Percentiles rank a stretch among this genome's conserved stretches.
Evolutionary conservation across 2,888 invertebrate species (phyloP).

Genomic region (Plagodis dolabraria): DNA sequence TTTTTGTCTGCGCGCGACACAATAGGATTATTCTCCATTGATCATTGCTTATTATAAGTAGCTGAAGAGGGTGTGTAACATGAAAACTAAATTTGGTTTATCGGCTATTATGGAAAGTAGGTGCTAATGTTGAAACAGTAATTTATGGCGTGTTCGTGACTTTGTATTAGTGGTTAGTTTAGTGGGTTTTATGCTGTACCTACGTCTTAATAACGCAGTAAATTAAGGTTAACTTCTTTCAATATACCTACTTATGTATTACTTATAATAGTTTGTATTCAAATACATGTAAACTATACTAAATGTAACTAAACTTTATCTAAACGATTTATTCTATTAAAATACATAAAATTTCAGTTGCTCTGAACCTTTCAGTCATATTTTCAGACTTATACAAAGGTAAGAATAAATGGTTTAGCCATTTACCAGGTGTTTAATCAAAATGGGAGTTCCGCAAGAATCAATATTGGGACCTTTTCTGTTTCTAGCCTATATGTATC

Average conservation of each 20-base stretch:
- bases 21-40: slow-evolving; percentile 84
- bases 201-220: neutral
- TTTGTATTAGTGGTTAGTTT: slow-evolving; percentile 64
- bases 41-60: slow-evolving; percentile 84
- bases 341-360: too few species aligned
- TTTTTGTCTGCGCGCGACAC: slow-evolving; percentile 79
- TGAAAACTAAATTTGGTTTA: slow-evolving; percentile 85
- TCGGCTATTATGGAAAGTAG: slow-evolving; percentile 85
- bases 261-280: neutral
- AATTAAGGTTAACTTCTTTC: neutral
- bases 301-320: too few species aligned
- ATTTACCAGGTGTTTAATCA: too few species aligned
- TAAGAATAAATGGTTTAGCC: too few species aligned
- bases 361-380: too few species aligned
- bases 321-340: too few species aligned
- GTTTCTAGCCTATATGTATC: too few species aligned
- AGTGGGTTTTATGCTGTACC: slow-evolving; percentile 42
- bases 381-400: too few species aligned
- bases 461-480: too few species aligned
- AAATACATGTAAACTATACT: too few species aligned
- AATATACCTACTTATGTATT: too few species aligned
- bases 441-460: too few species aligned
- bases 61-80: slow-evolving; percentile 79
- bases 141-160: slow-evolving; percentile 81
- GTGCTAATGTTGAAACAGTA: slow-evolving; percentile 80